These are phyloP conservation scores for Acanthococcus lagerstroemiae DNA, from an alignment of 2,888 invertebrate genomes.

Conservation along the genomic window DNA sequence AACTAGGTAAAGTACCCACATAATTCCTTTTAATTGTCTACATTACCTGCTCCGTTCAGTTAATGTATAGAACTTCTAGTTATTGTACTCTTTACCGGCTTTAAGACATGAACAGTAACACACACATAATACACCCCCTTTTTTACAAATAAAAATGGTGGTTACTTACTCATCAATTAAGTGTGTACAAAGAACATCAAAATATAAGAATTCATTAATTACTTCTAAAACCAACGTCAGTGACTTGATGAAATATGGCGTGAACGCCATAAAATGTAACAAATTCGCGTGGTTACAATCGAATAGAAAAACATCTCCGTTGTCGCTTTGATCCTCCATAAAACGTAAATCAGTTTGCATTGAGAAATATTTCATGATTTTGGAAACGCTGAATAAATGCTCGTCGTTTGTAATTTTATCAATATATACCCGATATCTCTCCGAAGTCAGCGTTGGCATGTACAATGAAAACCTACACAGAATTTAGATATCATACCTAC, in stretches of 20 bases:
- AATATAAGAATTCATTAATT: not conserved
- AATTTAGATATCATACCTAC: too few species aligned
- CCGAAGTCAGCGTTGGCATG: constrained; percentile 1
- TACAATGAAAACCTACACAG: constrained; percentile 19
- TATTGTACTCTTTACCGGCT: not conserved
- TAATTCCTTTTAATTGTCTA: not conserved
- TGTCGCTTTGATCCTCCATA: constrained; percentile 5
- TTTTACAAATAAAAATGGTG: too few species aligned
- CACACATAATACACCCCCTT: too few species aligned
- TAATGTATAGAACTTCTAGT: not conserved
- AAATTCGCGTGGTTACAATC: constrained; percentile 16
- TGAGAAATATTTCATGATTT: constrained; percentile 22
- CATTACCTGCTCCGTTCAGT: not conserved
- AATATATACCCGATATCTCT: constrained; percentile 2
- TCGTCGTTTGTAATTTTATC: constrained; percentile 19
- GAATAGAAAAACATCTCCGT: constrained; percentile 23
- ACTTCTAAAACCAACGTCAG: constrained; percentile 2
- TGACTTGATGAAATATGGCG: constrained; percentile 20
- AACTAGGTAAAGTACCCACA: not conserved
- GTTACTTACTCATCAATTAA: not conserved
- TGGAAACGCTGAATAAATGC: constrained; percentile 10
- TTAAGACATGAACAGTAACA: not conserved
- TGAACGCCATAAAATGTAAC: constrained; percentile 3
- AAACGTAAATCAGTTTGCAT: constrained; percentile 20
- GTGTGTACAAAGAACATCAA: not conserved